Evolutionary conservation across 2,888 invertebrate genomes (phyloP).

Genomic region (Caenorhabditis panamensis): DNA sequence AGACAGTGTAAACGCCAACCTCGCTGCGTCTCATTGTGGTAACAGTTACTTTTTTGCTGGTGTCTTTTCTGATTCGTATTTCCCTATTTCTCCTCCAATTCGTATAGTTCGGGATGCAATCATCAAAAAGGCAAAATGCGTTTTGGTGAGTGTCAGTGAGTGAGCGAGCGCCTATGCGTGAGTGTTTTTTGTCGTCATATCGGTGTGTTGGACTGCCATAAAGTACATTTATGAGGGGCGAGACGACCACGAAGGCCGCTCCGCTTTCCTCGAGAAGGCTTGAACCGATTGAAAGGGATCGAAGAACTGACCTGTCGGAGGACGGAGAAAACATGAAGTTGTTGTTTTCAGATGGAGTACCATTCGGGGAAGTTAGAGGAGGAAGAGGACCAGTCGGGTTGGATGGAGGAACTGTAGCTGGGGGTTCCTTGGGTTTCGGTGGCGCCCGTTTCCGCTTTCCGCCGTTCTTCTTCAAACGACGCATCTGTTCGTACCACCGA

Average conservation of each 20-base stretch:
- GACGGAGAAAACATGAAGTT: constrained; percentile 48
- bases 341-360: constrained; percentile 38
- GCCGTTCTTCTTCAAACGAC: constrained; percentile 68
- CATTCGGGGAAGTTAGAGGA: constrained; percentile 5
- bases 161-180: not conserved
- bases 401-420: not conserved
- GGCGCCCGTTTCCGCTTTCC: constrained; percentile 62
- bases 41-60: no score
- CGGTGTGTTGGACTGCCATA: constrained; percentile 17
- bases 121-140: constrained; percentile 16
- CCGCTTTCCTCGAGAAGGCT: not conserved
- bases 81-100: not conserved
- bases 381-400: constrained; percentile 8
- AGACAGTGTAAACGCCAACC: no score
- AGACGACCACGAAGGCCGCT: constrained; percentile 3
- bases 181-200: constrained; percentile 25
- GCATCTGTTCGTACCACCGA: constrained; percentile 70
- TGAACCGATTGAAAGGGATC: not conserved
- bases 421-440: constrained; percentile 50
- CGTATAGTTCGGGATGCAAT: constrained; percentile 31
- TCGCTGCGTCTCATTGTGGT: no score
- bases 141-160: constrained; percentile 17
- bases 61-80: no score
- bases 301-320: constrained; percentile 46
- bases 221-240: constrained; percentile 4